Evolutionary conservation across 2,888 invertebrate genomes (phyloP).

Genomic region (Brachynemurus nebulosus): DNA sequence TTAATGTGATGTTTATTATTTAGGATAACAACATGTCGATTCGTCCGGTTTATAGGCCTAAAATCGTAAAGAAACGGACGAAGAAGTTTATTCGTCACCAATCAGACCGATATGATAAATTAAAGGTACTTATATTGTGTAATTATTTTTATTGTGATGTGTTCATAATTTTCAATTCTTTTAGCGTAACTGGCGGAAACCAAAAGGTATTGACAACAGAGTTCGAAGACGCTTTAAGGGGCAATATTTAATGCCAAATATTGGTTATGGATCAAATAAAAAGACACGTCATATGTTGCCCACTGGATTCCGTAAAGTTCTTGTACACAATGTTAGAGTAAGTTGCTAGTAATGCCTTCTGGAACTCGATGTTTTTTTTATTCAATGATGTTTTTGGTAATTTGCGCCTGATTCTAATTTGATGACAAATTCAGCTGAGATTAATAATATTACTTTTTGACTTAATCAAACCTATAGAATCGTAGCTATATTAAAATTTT

Average conservation of each 20-base stretch:
- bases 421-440: slow-evolving; percentile 25
- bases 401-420: slow-evolving; percentile 31
- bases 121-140: slow-evolving; percentile 50
- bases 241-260: slow-evolving; percentile 96
- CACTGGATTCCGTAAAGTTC: slow-evolving; percentile 93
- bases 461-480: not conserved
- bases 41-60: slow-evolving; percentile 76
- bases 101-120: slow-evolving; percentile 92
- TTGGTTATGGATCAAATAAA: slow-evolving; percentile 95
- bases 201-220: slow-evolving; percentile 99
- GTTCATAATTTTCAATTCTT: slow-evolving; percentile 20
- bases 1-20: too few species aligned
- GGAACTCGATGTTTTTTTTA: slow-evolving; percentile 4
- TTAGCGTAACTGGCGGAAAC: slow-evolving; percentile 96
- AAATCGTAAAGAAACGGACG: slow-evolving; percentile 92
- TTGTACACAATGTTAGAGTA: slow-evolving; percentile 76
- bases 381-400: slow-evolving; percentile 30
- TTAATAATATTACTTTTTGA: not conserved
- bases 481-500: slow-evolving; percentile 1
- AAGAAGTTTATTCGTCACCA: slow-evolving; percentile 98
- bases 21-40: slow-evolving; percentile 59
- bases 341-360: slow-evolving; percentile 19
- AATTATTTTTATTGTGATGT: slow-evolving; percentile 6
- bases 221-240: slow-evolving; percentile 99
- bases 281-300: slow-evolving; percentile 95